phyloP scores from a whole-genome alignment of 2,113 vertebrate genomes.

The Machaerirhynchus nigripectus region DNA sequence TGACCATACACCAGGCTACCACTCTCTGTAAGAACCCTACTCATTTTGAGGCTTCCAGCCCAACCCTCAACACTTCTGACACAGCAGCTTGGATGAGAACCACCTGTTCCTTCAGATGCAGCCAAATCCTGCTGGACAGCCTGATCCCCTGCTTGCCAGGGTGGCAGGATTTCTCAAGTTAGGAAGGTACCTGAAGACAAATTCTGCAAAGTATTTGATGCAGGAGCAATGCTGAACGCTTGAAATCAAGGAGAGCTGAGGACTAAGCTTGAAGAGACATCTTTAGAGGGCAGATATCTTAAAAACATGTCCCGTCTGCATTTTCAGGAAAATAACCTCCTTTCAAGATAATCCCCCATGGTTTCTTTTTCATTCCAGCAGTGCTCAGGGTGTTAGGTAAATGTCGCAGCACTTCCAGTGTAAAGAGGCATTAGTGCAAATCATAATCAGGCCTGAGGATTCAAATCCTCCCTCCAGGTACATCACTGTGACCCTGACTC shows the following conservation, averaged over 20 bases:
- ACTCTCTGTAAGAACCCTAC: not conserved
- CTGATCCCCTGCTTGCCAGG: not conserved
- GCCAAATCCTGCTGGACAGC: not conserved
- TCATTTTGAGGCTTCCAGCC: not conserved
- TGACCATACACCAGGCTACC: not conserved
- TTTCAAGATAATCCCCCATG: not conserved
- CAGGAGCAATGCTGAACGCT: not conserved
- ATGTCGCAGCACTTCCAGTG: not conserved
- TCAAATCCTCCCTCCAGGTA: not conserved
- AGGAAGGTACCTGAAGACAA: not conserved
- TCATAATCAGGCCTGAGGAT: not conserved
- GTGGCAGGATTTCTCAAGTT: not conserved
- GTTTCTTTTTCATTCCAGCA: not conserved
- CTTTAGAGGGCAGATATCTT: not conserved
- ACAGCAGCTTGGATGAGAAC: not conserved
- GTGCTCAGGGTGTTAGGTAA: not conserved
- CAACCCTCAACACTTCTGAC: not conserved
- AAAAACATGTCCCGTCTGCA: not conserved
- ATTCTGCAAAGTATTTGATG: not conserved
- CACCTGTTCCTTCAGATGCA: not conserved
- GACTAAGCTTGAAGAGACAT: not conserved
- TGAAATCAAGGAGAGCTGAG: not conserved
- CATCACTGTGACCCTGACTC: not conserved
- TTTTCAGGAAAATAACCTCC: not conserved
- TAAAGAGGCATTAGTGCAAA: conserved; percentile 1